Conservation (phyloP, 1,140 invertebrate genomes). For the Polyergus mexicanus region DNA sequence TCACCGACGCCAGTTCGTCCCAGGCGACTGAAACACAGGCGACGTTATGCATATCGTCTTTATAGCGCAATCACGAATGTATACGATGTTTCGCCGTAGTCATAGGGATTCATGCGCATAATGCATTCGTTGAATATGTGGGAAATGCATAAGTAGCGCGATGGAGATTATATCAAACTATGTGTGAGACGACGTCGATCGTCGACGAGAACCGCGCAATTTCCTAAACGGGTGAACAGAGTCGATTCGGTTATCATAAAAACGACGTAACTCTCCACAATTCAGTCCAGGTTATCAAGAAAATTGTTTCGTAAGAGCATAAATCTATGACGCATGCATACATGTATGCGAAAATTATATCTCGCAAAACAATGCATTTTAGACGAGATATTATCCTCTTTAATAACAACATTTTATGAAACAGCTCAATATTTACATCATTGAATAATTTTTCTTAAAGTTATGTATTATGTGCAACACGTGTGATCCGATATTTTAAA, state of each 20-base stretch:
- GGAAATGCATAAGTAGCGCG: neutral
- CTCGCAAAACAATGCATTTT: too few species aligned
- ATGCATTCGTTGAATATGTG: constrained; percentile 13
- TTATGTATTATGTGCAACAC: too few species aligned
- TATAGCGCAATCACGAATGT: constrained; percentile 45
- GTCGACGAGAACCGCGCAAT: neutral
- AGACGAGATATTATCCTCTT: too few species aligned
- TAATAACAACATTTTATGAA: too few species aligned
- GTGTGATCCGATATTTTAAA: too few species aligned
- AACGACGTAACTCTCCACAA: neutral
- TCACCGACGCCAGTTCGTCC: constrained; percentile 23
- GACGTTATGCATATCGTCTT: constrained; percentile 31
- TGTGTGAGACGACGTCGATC: neutral
- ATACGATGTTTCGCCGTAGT: neutral
- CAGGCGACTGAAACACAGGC: constrained; percentile 9
- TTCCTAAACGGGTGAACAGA: neutral
- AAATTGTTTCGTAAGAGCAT: too few species aligned
- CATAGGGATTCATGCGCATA: neutral
- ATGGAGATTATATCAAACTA: constrained; percentile 4
- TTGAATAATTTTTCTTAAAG: too few species aligned
- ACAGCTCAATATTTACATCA: too few species aligned
- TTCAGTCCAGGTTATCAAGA: neutral
- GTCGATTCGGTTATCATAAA: neutral
- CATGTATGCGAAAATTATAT: too few species aligned
- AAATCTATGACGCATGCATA: too few species aligned